These are phyloP conservation scores for Tapera naevia DNA, from an alignment of 2,797 vertebrate species.

Conservation along the genomic window DNA sequence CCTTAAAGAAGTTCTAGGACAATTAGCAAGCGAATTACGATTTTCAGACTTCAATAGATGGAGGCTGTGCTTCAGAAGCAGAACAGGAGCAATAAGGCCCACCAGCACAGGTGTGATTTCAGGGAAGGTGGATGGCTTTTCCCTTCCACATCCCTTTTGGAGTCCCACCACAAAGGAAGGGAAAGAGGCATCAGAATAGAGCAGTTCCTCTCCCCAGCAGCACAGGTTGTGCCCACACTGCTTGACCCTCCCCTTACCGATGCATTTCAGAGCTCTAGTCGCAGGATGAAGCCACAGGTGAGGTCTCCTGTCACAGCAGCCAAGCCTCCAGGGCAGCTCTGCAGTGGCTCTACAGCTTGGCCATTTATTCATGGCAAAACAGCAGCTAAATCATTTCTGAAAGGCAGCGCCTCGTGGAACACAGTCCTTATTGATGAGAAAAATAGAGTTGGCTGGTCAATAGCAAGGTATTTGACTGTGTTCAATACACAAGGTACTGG, in stretches of 20 bases:
- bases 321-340: neutral
- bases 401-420: neutral
- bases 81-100: neutral
- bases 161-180: neutral
- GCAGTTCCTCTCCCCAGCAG: neutral
- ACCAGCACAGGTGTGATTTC: neutral
- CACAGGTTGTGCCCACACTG: neutral
- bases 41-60: neutral
- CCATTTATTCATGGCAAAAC: neutral
- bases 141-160: neutral
- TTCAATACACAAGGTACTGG: neutral
- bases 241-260: neutral
- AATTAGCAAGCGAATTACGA: conserved; percentile 34
- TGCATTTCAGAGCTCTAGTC: neutral
- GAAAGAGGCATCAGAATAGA: neutral
- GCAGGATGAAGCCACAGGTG: neutral
- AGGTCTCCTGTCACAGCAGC: neutral
- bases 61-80: neutral
- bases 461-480: neutral
- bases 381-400: neutral
- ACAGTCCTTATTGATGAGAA: neutral
- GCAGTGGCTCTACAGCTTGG: neutral
- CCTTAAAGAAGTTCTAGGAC: neutral
- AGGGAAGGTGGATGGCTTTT: neutral
- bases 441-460: neutral